Evolutionary conservation across 2,888 invertebrate genomes (phyloP).

Genomic region (Hyles lineata): DNA sequence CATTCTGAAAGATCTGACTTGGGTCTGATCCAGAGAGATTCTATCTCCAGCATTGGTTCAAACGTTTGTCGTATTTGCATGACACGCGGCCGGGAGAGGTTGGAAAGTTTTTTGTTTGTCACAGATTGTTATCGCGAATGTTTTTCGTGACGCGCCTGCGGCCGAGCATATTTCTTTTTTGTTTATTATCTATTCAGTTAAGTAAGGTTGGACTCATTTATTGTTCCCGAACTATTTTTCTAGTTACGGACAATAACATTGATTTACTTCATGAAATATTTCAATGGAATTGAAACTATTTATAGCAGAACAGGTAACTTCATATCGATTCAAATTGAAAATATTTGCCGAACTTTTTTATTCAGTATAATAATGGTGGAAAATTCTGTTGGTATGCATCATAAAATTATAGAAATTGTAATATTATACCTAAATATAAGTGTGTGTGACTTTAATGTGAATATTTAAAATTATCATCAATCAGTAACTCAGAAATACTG

Average conservation of each 20-base stretch:
- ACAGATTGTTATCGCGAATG: slow-evolving; percentile 40
- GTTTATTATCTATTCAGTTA: slow-evolving; percentile 24
- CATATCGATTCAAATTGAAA: no score
- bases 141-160: slow-evolving; percentile 37
- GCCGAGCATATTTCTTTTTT: slow-evolving; percentile 22
- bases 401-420: no score
- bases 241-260: background rate
- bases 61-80: slow-evolving; percentile 88
- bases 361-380: no score
- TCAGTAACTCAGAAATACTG: no score
- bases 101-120: slow-evolving; percentile 37
- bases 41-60: slow-evolving; percentile 83
- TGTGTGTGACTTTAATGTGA: no score
- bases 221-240: background rate
- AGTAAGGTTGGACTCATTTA: slow-evolving; percentile 13
- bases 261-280: background rate
- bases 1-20: slow-evolving; percentile 70
- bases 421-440: no score
- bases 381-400: no score
- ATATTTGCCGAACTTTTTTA: no score
- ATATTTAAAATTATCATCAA: no score
- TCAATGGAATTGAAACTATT: background rate
- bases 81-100: slow-evolving; percentile 79
- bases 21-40: slow-evolving; percentile 66
- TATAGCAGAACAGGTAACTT: no score